Conservation (phyloP, 64 coral and sea anemone species). For the Exaiptasia diaphana region DNA sequence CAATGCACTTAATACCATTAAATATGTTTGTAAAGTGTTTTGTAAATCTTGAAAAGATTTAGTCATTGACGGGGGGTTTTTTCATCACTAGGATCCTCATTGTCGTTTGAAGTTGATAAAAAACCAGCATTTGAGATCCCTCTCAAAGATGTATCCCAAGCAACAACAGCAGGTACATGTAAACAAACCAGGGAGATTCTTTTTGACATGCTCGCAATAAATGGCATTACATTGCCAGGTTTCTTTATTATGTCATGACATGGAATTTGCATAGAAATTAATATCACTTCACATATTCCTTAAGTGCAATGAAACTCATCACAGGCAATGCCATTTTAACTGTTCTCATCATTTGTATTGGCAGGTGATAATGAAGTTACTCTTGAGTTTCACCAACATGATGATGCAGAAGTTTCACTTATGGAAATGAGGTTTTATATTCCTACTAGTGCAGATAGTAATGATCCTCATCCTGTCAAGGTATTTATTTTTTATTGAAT, state of each 20-base stretch:
- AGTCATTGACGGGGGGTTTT: too few species aligned
- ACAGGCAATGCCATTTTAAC: too few species aligned
- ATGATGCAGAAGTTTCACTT: constrained; percentile 93
- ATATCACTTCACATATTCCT: too few species aligned
- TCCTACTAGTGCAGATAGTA: constrained; percentile 63
- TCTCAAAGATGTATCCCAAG: constrained; percentile 94
- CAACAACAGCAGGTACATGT: constrained; percentile 67
- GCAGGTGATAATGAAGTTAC: constrained; percentile 99
- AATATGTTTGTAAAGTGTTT: too few species aligned
- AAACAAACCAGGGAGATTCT: not conserved
- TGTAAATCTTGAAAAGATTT: too few species aligned
- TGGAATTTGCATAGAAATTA: too few species aligned
- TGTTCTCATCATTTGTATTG: too few species aligned
- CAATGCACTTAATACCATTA: too few species aligned
- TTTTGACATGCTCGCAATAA: not conserved
- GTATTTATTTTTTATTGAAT: constrained; percentile 36
- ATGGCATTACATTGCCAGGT: too few species aligned
- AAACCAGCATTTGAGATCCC: constrained; percentile 98
- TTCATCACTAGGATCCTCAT: constrained; percentile 78
- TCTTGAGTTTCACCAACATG: constrained; percentile 97
- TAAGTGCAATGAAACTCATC: too few species aligned
- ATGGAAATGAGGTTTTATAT: constrained; percentile 99
- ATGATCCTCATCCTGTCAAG: constrained; percentile 83
- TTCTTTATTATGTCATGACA: too few species aligned
- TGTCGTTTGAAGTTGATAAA: constrained; percentile 93